Conservation (phyloP, 1,140 invertebrate species). For the Pteromalus puparum region DNA sequence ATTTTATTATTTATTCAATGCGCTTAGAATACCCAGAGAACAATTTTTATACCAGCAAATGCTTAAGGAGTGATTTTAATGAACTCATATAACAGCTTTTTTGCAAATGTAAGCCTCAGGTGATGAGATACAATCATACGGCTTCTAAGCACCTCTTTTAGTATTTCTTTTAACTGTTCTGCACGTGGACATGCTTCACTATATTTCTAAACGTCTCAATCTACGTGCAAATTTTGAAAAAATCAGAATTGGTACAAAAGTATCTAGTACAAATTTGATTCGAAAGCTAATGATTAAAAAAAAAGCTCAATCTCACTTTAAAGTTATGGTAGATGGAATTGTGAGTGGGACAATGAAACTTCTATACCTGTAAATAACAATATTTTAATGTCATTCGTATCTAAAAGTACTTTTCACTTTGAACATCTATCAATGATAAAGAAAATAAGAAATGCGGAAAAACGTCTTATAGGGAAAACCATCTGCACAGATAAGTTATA, state of each 20-base stretch:
- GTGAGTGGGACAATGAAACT: constrained; percentile 72
- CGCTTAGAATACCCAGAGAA: no score
- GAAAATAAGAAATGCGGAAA: constrained; percentile 35
- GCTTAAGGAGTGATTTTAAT: no score
- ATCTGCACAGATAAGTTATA: no score
- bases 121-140: neutral
- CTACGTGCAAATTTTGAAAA: no score
- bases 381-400: neutral
- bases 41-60: no score
- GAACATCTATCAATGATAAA: constrained; percentile 53
- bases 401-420: neutral
- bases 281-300: neutral
- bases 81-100: neutral
- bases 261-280: no score
- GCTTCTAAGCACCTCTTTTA: neutral
- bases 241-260: no score
- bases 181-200: neutral
- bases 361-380: constrained; percentile 69
- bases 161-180: neutral
- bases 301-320: neutral
- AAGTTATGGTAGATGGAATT: constrained; percentile 26
- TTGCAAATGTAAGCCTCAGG: neutral
- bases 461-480: neutral
- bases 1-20: no score
- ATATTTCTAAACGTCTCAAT: neutral